Conservation (phyloP, 1,140 invertebrate genomes). For the Drosophila pallidifrons region DNA sequence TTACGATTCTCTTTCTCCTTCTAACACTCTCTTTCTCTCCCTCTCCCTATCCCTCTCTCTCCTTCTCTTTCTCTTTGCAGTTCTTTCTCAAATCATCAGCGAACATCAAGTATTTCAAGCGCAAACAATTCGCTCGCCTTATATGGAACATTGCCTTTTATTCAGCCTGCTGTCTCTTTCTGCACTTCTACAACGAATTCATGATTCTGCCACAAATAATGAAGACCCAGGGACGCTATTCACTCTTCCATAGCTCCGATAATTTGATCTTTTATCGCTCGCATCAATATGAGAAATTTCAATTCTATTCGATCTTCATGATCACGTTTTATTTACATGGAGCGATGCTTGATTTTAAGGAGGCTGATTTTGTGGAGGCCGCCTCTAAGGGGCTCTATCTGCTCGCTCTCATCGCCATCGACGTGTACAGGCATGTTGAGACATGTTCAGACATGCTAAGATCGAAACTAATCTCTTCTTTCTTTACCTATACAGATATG, state of each 20-base stretch:
- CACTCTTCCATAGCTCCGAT: conserved; percentile 79
- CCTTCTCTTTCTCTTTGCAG: conserved; percentile 33
- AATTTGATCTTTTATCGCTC: conserved; percentile 81
- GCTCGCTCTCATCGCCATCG: conserved; percentile 68
- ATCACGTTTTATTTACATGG: conserved; percentile 82
- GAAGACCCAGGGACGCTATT: conserved; percentile 79
- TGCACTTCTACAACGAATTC: conserved; percentile 82
- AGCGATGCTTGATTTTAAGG: conserved; percentile 80
- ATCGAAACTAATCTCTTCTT: not conserved
- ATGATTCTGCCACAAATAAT: conserved; percentile 80
- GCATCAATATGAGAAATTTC: conserved; percentile 79
- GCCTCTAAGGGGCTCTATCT: conserved; percentile 78
- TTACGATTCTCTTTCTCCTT: not conserved
- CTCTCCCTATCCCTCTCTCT: not conserved
- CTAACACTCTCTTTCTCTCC: not conserved
- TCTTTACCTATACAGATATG: conserved; percentile 64
- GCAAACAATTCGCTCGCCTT: conserved; percentile 75
- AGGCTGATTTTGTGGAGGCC: conserved; percentile 75
- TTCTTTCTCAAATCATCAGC: conserved; percentile 78
- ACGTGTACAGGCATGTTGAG: conserved; percentile 68
- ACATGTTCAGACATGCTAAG: conserved; percentile 12
- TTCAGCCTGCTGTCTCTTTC: conserved; percentile 72
- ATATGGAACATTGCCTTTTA: conserved; percentile 84
- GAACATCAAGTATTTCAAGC: conserved; percentile 80
- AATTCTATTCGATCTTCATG: conserved; percentile 81